Conservation (phyloP, 2,888 invertebrate genomes). For the Pseudolycoriella hygida region DNA sequence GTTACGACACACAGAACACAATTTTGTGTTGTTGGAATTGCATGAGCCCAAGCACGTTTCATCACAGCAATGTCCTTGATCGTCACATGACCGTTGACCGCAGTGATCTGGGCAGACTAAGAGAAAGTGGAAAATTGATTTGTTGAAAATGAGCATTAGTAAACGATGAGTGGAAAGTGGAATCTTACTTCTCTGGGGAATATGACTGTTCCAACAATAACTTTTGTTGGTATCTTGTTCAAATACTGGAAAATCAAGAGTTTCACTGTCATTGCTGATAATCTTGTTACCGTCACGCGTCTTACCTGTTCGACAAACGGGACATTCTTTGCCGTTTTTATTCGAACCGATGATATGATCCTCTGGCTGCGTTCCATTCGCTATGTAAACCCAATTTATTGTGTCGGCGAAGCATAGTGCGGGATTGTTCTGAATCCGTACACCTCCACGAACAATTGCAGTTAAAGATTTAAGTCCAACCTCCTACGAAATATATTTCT, state of each 20-base stretch:
- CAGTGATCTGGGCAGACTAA: conserved; percentile 44
- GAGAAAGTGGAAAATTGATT: conserved; percentile 8
- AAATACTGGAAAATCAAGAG: conserved; percentile 15
- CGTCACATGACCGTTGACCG: conserved; percentile 33
- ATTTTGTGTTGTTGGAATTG: conserved; percentile 33
- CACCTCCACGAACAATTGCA: conserved; percentile 66
- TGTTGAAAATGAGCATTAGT: not conserved
- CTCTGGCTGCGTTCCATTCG: conserved; percentile 36
- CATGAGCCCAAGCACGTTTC: conserved; percentile 77
- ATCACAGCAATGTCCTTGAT: conserved; percentile 54
- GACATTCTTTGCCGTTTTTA: conserved; percentile 45
- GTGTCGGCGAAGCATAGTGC: conserved; percentile 78
- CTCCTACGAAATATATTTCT: too few relatives aligned
- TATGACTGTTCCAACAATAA: conserved; percentile 64
- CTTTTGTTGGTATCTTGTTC: conserved; percentile 13
- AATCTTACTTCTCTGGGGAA: conserved; percentile 54
- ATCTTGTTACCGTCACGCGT: conserved; percentile 15
- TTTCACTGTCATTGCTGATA: conserved; percentile 7
- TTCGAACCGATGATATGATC: conserved; percentile 27
- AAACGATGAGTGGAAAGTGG: too few relatives aligned
- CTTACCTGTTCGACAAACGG: conserved; percentile 36
- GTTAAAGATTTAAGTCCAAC: conserved; percentile 67
- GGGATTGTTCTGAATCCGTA: conserved; percentile 82
- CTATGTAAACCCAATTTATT: conserved; percentile 78
- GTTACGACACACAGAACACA: conserved; percentile 70